These are phyloP conservation scores for Lasioglossum marginatum DNA, from an alignment of 2,888 invertebrate genomes.

Conservation along the genomic window DNA sequence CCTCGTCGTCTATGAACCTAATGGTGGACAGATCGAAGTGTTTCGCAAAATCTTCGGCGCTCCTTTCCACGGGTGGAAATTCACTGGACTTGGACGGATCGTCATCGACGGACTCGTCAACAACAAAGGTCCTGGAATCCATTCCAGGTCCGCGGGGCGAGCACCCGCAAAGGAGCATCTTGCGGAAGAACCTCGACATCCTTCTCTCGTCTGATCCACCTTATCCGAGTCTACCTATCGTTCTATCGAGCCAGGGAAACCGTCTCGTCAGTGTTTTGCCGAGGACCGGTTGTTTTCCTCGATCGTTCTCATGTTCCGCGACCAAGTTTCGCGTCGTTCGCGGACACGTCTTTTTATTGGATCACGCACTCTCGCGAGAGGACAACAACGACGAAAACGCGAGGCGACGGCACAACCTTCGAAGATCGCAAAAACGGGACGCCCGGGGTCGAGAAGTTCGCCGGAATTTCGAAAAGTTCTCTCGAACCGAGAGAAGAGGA, in stretches of 20 bases:
- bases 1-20: constrained; percentile 82
- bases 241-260: not conserved
- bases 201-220: not conserved
- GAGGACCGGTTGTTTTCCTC: not conserved
- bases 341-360: not conserved
- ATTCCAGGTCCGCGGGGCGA: constrained; percentile 54
- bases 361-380: not conserved
- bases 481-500: not conserved
- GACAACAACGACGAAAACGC: not conserved
- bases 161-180: constrained; percentile 80
- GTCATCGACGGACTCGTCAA: constrained; percentile 62
- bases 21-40: constrained; percentile 80
- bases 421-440: not conserved
- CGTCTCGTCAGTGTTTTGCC: not conserved
- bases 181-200: constrained; percentile 76
- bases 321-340: not conserved
- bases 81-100: constrained; percentile 67
- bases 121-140: constrained; percentile 72
- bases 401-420: not conserved
- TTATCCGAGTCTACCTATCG: not conserved
- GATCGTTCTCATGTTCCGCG: constrained; percentile 13
- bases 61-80: constrained; percentile 16
- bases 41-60: constrained; percentile 53
- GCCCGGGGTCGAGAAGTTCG: not conserved
- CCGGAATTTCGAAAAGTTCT: not conserved